Percentiles rank a stretch among this genome's conserved stretches.
phyloP scores from a whole-genome alignment of 2,797 vertebrate species.

The Holocentrus rufus region DNA sequence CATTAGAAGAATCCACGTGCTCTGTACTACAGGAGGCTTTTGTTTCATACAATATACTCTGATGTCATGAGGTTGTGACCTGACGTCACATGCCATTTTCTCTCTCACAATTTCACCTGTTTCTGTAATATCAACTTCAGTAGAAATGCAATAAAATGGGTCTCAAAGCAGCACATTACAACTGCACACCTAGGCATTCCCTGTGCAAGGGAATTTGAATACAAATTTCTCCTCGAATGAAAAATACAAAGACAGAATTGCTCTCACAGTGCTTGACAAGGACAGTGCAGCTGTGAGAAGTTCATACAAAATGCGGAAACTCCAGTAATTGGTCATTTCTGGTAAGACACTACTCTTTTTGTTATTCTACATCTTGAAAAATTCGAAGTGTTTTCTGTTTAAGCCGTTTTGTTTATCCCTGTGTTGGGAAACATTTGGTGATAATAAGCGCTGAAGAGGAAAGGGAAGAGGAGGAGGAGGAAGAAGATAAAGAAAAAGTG shows the following conservation, averaged over 20 bases:
- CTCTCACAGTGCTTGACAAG: slow-evolving; percentile 34
- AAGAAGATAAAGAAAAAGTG: too few species aligned
- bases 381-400: slow-evolving; percentile 39
- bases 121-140: slow-evolving; percentile 26
- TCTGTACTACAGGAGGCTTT: neutral
- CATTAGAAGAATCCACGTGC: neutral
- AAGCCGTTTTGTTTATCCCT: slow-evolving; percentile 13
- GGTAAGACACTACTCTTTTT: slow-evolving; percentile 30
- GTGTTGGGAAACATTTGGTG: slow-evolving; percentile 29
- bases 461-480: slow-evolving; percentile 8
- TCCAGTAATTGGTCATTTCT: slow-evolving; percentile 56
- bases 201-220: slow-evolving; percentile 39
- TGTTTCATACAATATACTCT: neutral
- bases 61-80: slow-evolving; percentile 21
- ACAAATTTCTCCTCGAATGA: slow-evolving; percentile 44
- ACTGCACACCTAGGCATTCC: slow-evolving; percentile 18
- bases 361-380: slow-evolving; percentile 40
- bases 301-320: slow-evolving; percentile 49
- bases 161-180: slow-evolving; percentile 17
- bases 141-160: slow-evolving; percentile 25
- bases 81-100: slow-evolving; percentile 27
- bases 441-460: slow-evolving; percentile 10
- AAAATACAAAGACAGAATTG: slow-evolving; percentile 35
- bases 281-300: slow-evolving; percentile 50
- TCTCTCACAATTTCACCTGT: slow-evolving; percentile 6